Conservation (phyloP, 2,888 invertebrate genomes). For the Malthinus flaveolus region DNA sequence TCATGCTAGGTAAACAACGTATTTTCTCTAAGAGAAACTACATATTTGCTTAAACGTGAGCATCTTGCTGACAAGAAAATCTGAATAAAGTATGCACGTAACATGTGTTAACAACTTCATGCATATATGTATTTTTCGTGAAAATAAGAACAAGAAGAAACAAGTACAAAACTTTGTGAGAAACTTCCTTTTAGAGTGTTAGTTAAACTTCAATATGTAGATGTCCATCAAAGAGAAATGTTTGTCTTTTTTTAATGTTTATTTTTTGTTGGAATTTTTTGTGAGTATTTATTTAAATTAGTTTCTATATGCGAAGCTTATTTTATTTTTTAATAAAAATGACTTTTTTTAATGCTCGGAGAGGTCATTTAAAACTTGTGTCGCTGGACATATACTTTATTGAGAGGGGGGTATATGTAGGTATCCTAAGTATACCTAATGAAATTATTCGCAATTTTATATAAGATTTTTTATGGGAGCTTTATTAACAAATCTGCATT, state of each 20-base stretch:
- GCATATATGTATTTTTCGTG: conserved; percentile 25
- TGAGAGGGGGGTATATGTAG: no score
- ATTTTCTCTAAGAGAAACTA: neutral
- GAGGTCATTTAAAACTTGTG: no score
- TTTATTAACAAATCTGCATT: no score
- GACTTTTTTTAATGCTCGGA: no score
- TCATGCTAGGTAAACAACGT: neutral
- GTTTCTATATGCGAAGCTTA: no score
- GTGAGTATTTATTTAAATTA: neutral
- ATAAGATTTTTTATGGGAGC: no score
- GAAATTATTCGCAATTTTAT: no score
- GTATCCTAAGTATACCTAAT: no score
- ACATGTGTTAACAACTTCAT: conserved; percentile 30
- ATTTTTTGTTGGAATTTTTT: conserved; percentile 7
- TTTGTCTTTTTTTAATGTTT: conserved; percentile 5
- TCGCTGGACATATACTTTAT: no score
- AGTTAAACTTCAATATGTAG: conserved; percentile 23
- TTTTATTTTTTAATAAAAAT: no score
- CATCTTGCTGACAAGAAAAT: conserved; percentile 20
- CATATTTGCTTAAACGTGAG: conserved; percentile 12
- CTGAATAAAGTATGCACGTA: conserved; percentile 28
- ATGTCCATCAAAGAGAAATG: conserved; percentile 12
- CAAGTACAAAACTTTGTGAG: conserved; percentile 22
- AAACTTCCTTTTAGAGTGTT: conserved; percentile 23
- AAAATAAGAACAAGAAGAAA: conserved; percentile 17